Evolutionary conservation across 2,113 vertebrate genomes (phyloP), one percentile per base, ranked within the genome.

Genomic region (Orientallactaga bullata): DNA sequence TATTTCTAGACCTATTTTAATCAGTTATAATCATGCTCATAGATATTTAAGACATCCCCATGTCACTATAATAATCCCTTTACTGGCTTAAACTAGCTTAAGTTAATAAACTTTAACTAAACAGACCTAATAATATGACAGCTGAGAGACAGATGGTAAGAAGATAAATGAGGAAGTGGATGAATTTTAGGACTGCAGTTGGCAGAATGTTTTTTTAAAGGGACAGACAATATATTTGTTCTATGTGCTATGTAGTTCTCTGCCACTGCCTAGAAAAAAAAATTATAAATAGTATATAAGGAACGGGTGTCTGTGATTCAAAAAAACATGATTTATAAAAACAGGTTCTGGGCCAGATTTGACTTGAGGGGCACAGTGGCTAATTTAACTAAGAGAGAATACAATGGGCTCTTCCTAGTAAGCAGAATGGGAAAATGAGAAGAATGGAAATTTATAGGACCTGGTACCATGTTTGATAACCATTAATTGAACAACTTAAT

Each of bases 251-350:
- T 28, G 77, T 35, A 4, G 21, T 80, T 55, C 28, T 63, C 5
- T 80, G 72, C 7, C 68, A 79, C 8, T 87, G 7, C 55, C 55
- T 32, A 84, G 13, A 69, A 55, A 66, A 83, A 88, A 66, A 83
- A 88, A 68, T 65, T 28, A 65, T 0, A 88, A 66, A 89, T 10
- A 93, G 12, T 83, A 82, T 12, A 47, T 55, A 12, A 65, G 20
- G 21, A 87, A 37, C 74, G 32, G 35, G 55, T 20, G 28, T 60
- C 60, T 69, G 23, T 63, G 26, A 80, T 61, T 79, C 61, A 89
- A 68, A 42, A 77, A 68, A 92, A 86, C 15, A 42, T 85, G 72
- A 76, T 47, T 88, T 69, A 85, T 15, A 85, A 94, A 94, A 92
- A 80, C 1, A 55, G 37, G 58, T 9, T 51, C n/a, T 35, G 47